Percentiles rank a stretch among this genome's conserved stretches.
Evolutionary conservation across 2,888 invertebrate species (phyloP).

Genomic region (Steinernema hermaphroditum): DNA sequence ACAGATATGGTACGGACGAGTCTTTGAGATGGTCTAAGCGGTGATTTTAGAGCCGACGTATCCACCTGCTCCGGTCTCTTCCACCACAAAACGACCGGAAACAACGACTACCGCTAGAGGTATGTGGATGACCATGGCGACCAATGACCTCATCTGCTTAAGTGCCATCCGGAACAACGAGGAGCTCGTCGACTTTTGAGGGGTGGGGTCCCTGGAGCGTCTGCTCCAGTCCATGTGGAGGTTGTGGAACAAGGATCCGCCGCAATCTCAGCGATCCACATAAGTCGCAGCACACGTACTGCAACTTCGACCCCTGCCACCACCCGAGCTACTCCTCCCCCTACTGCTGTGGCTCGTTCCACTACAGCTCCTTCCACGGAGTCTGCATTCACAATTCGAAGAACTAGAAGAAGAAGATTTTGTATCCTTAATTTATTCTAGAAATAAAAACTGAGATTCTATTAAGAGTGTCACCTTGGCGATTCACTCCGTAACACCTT

Average conservation of each 20-base stretch:
- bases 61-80: background rate
- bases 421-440: too few species aligned
- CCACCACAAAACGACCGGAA: background rate
- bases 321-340: background rate
- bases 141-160: too few species aligned
- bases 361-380: background rate
- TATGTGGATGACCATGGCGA: background rate
- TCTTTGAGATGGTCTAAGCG: background rate
- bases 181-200: too few species aligned
- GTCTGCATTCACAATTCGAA: too few species aligned
- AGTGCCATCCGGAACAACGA: too few species aligned
- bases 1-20: conserved; percentile 43
- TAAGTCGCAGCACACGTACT: background rate
- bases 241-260: conserved; percentile 50
- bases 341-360: background rate
- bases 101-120: background rate
- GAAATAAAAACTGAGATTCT: too few species aligned
- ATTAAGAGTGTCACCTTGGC: too few species aligned
- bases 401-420: too few species aligned
- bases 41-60: background rate
- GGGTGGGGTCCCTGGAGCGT: conserved; percentile 53
- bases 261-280: conserved; percentile 31
- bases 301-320: conserved; percentile 4
- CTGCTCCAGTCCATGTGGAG: conserved; percentile 54
- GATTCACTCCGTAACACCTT: too few species aligned